Percentiles rank a stretch among this genome's conserved stretches.
phyloP scores from a whole-genome alignment of 2,113 vertebrate species.

The Neodon shergylaensis region DNA sequence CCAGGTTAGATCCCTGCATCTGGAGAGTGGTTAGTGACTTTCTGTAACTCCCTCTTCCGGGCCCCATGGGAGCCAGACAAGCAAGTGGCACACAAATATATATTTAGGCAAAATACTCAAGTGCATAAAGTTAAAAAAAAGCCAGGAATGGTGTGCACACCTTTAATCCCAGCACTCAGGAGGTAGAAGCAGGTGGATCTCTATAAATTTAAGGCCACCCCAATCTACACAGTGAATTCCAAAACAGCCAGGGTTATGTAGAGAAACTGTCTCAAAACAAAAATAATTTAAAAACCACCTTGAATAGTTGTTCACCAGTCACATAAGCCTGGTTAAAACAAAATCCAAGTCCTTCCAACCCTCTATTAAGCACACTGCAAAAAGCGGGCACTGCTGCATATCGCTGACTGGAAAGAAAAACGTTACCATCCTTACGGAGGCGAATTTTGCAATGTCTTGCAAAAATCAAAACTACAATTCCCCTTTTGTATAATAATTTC shows the following conservation, averaged over 20 bases:
- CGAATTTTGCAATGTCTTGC: background rate
- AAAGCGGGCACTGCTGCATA: background rate
- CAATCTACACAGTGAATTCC: background rate
- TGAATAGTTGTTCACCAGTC: constrained; percentile 28
- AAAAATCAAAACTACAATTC: constrained; percentile 57
- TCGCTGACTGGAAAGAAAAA: background rate
- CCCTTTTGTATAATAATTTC: constrained; percentile 43
- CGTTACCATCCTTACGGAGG: background rate
- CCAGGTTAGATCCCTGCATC: background rate
- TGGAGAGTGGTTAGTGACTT: too few relatives aligned
- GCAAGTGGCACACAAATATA: background rate
- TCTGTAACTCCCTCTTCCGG: background rate
- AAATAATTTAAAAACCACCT: constrained; percentile 12
- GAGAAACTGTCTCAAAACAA: background rate
- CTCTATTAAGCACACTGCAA: background rate
- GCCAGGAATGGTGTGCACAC: background rate
- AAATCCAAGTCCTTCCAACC: constrained; percentile 12
- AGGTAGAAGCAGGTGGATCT: background rate
- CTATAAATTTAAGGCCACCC: background rate
- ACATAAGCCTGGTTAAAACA: constrained; percentile 32
- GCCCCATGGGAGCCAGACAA: background rate
- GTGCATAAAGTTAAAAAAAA: background rate
- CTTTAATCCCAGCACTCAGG: background rate
- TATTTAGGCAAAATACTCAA: background rate
- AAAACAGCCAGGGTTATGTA: background rate